phyloP scores from a whole-genome alignment of 2,888 invertebrate genomes.

The Syrista parreyssii region DNA sequence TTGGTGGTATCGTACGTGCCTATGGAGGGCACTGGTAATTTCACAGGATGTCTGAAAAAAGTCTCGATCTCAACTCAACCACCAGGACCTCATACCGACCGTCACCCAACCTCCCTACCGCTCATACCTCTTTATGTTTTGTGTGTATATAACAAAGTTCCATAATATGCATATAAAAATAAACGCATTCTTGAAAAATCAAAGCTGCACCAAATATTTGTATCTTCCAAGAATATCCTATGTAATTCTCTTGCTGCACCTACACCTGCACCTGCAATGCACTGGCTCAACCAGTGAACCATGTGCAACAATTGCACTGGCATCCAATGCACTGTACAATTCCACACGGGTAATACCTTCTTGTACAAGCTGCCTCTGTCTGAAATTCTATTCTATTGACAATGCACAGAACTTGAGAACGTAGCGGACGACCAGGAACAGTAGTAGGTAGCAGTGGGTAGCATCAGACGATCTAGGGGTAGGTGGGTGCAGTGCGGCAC shows the following conservation, averaged over 20 bases:
- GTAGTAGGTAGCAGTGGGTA: too few relatives aligned
- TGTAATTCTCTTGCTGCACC: too few relatives aligned
- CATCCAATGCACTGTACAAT: too few relatives aligned
- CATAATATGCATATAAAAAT: conserved; percentile 18
- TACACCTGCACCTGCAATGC: too few relatives aligned
- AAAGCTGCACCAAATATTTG: neutral
- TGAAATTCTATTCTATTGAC: conserved; percentile 45
- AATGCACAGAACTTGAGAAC: conserved; percentile 8
- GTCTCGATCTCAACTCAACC: conserved; percentile 8
- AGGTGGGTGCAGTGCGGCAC: too few relatives aligned
- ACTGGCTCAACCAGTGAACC: too few relatives aligned
- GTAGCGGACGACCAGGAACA: too few relatives aligned
- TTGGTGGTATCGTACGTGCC: conserved; percentile 46
- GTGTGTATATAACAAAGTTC: conserved; percentile 49
- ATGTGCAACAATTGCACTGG: too few relatives aligned
- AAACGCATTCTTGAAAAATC: neutral
- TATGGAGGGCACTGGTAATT: conserved; percentile 48
- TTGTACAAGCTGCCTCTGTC: conserved; percentile 32
- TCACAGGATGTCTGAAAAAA: neutral
- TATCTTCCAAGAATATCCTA: too few relatives aligned
- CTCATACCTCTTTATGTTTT: conserved; percentile 24
- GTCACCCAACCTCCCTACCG: conserved; percentile 40
- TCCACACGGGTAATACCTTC: neutral
- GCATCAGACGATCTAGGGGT: too few relatives aligned
- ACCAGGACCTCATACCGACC: conserved; percentile 13